Percentiles rank a stretch among this genome's conserved stretches.
These are phyloP conservation scores for Champsocephalus gunnari DNA, from an alignment of 2,797 vertebrate genomes.

Conservation along the genomic window DNA sequence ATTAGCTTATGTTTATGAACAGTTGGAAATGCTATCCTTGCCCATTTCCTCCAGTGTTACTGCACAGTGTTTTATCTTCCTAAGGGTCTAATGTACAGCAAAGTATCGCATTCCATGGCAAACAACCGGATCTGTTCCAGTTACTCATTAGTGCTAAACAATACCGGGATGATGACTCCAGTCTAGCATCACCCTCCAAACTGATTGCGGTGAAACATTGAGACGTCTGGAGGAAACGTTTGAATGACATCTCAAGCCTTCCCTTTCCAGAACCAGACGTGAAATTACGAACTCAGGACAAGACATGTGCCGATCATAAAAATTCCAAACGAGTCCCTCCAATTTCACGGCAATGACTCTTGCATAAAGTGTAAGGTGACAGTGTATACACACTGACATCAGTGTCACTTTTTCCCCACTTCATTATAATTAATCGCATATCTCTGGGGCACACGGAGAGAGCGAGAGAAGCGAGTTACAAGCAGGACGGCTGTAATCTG, in stretches of 20 bases:
- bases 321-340: constrained; percentile 47
- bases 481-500: constrained; percentile 70
- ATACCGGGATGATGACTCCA: constrained; percentile 59
- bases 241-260: constrained; percentile 37
- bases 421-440: constrained; percentile 79
- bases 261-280: constrained; percentile 9
- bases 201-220: constrained; percentile 60
- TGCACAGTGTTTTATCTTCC: constrained; percentile 33
- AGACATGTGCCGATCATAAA: constrained; percentile 52
- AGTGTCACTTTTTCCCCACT: constrained; percentile 59
- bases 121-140: constrained; percentile 66
- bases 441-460: constrained; percentile 67
- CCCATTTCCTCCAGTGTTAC: constrained; percentile 37
- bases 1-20: constrained; percentile 68
- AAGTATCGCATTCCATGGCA: constrained; percentile 68
- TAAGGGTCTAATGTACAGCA: constrained; percentile 54
- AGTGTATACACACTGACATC: constrained; percentile 66
- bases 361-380: constrained; percentile 74
- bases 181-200: constrained; percentile 43
- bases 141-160: constrained; percentile 70
- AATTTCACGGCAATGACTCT: constrained; percentile 73
- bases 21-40: constrained; percentile 51
- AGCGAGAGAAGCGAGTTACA: constrained; percentile 44
- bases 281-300: constrained; percentile 33
- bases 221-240: constrained; percentile 50